phyloP scores from a whole-genome alignment of 1,140 invertebrate genomes.

The Venturia canescens region DNA sequence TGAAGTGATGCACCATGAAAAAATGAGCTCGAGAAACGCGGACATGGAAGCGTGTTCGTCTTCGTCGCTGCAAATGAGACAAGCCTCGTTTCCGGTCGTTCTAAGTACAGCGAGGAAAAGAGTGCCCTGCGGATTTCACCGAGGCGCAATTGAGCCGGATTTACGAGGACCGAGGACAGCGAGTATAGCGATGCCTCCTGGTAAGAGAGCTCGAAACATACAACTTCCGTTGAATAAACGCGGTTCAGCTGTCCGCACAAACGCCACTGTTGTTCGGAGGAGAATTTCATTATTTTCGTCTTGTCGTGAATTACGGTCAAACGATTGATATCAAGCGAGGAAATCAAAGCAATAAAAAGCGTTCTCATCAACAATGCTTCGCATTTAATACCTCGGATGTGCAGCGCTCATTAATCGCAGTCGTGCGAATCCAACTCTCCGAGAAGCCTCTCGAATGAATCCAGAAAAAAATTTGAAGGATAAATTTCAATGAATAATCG shows the following conservation, averaged over 20 bases:
- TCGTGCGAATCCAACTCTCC: not conserved
- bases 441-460: not conserved
- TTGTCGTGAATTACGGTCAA: not conserved
- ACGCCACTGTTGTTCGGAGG: conserved; percentile 42
- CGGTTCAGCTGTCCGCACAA: conserved; percentile 23
- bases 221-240: conserved; percentile 61
- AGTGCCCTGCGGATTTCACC: conserved; percentile 51
- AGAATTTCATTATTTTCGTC: conserved; percentile 12
- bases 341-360: not conserved
- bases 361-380: not conserved
- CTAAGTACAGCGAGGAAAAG: conserved; percentile 54
- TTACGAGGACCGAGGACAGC: conserved; percentile 38
- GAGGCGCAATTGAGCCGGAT: not conserved
- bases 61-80: conserved; percentile 62
- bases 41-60: not conserved
- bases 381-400: not conserved
- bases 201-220: conserved; percentile 57
- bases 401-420: not conserved
- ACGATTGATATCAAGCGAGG: not conserved
- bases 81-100: conserved; percentile 60
- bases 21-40: conserved; percentile 10
- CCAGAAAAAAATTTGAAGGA: not conserved
- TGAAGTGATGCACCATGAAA: not conserved
- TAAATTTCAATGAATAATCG: not conserved
- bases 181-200: conserved; percentile 6